Evolutionary conservation across 2,113 vertebrate species (phyloP), one percentile per base, ranked within the genome.

Genomic region (Xenus cinereus): DNA sequence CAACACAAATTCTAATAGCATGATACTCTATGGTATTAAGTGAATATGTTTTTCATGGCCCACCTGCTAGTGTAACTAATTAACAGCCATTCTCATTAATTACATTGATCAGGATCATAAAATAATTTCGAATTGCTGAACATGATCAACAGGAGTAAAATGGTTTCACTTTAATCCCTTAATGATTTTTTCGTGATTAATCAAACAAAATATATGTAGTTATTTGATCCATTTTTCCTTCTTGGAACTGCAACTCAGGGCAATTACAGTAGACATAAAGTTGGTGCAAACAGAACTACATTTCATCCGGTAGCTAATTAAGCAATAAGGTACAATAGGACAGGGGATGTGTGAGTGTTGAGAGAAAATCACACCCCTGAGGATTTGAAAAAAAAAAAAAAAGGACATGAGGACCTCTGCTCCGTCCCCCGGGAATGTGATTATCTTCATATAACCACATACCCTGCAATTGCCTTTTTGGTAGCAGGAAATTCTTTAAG

Each of bases 51-150:
- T 98, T 97, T 90, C 87, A 88, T 96, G 95, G 96, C 96, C 92
- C 97, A 98, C 98, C 97, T 98, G 97, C 98, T 98, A 98, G 97
- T 98, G 97, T 97, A 97, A 98, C 98, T 98, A 98, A 98, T 98
- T 98, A 98, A 97, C 97, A 98, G 89, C 87, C 94, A 93, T 97
- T 97, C 97, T 97, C 97, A 98, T 98, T 98, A 98, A 98, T 98
- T 98, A 98, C 97, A 98, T 98, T 98, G 98, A 98, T 98, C 97
- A 91, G 97, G 97, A 98, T 98, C 98, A 98, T 98, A 98, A 98
- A 98, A 98, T 98, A 97, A 98, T 98, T 97, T 97, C 72, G 96
- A 83, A 98, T 96, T 97, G 97, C 95, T 94, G 94, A 98, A 98
- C 96, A 97, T 85, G 97, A 98, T 98, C 98, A 98, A 98, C 97